A percentile compares a stretch with the other conserved stretches of the same genome.
Evolutionary conservation across 2,888 invertebrate species (phyloP).

Genomic region (Drosophila recens): DNA sequence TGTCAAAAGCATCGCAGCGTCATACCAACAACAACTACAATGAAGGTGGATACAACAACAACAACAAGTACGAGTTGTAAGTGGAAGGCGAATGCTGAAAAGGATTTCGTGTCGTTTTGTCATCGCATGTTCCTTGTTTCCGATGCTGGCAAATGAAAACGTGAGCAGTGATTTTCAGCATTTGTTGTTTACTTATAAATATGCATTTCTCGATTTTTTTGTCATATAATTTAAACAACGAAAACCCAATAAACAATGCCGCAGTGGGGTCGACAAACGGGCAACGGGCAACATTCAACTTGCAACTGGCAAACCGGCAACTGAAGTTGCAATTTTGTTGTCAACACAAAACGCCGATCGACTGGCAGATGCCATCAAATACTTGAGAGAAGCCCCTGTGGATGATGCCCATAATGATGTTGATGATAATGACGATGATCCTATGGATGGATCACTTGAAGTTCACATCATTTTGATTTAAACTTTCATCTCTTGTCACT

Average conservation of each 20-base stretch:
- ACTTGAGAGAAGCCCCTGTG: slow-evolving; percentile 54
- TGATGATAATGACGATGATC: slow-evolving; percentile 23
- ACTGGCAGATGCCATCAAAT: slow-evolving; percentile 69
- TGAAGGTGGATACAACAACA: slow-evolving; percentile 19
- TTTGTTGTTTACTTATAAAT: slow-evolving; percentile 70
- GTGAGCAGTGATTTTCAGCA: slow-evolving; percentile 65
- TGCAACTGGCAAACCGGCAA: slow-evolving; percentile 42
- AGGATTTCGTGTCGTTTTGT: slow-evolving; percentile 82
- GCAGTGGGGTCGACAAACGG: slow-evolving; percentile 41
- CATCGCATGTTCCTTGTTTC: slow-evolving; percentile 72
- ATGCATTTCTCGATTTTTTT: slow-evolving; percentile 70
- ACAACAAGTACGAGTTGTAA: slow-evolving; percentile 23
- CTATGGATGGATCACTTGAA: slow-evolving; percentile 25
- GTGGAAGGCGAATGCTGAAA: slow-evolving; percentile 46
- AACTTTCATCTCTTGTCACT: slow-evolving; percentile 68
- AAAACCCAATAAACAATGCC: slow-evolving; percentile 74
- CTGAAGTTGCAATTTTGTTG: slow-evolving; percentile 79
- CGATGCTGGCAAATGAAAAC: slow-evolving; percentile 71
- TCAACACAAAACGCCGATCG: slow-evolving; percentile 61
- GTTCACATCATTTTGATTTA: slow-evolving; percentile 62
- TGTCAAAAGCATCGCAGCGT: slow-evolving; percentile 69
- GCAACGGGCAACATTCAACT: not conserved
- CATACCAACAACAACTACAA: slow-evolving; percentile 38
- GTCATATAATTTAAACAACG: slow-evolving; percentile 74
- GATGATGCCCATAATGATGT: slow-evolving; percentile 12